A percentile compares a stretch with the other conserved stretches of the same genome.
phyloP scores from a whole-genome alignment of 2,888 invertebrate genomes.

The Diabrotica balteata region DNA sequence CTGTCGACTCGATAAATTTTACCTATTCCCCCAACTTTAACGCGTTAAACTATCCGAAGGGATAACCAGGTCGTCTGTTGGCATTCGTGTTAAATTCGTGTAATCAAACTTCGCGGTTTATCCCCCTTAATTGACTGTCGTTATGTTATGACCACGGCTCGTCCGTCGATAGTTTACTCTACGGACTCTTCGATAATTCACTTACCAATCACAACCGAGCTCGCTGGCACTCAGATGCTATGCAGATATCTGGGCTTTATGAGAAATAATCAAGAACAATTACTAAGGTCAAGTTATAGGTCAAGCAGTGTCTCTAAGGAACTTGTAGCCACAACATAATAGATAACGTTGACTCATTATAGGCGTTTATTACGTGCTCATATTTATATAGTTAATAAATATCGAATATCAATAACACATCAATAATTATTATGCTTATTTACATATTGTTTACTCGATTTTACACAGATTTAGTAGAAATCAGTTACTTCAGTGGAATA shows the following conservation, averaged over 20 bases:
- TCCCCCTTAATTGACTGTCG: slow-evolving; percentile 25
- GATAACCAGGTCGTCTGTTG: not conserved
- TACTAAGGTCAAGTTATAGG: slow-evolving; percentile 14
- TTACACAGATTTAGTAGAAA: too few relatives aligned
- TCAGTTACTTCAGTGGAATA: too few relatives aligned
- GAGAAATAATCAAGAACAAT: slow-evolving; percentile 27
- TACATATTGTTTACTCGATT: too few relatives aligned
- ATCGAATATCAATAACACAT: too few relatives aligned
- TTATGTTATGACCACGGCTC: slow-evolving; percentile 20
- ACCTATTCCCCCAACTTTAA: too few relatives aligned
- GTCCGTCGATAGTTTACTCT: not conserved
- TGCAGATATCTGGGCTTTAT: slow-evolving; percentile 18
- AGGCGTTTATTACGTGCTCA: too few relatives aligned
- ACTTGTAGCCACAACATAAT: not conserved
- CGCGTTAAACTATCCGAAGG: too few relatives aligned
- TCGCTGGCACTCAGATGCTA: slow-evolving; percentile 4
- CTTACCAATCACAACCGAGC: slow-evolving; percentile 16
- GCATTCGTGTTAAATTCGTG: slow-evolving; percentile 17
- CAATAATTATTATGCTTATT: too few relatives aligned
- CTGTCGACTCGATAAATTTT: too few relatives aligned
- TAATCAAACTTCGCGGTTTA: slow-evolving; percentile 25
- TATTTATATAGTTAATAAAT: too few relatives aligned
- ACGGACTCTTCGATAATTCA: slow-evolving; percentile 18
- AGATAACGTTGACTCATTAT: too few relatives aligned
- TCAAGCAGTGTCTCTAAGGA: slow-evolving; percentile 18